A percentile compares a stretch with the other conserved stretches of the same genome.
Evolutionary conservation across 2,888 invertebrate genomes (phyloP).

Genomic region (Lampropteryx suffumata): DNA sequence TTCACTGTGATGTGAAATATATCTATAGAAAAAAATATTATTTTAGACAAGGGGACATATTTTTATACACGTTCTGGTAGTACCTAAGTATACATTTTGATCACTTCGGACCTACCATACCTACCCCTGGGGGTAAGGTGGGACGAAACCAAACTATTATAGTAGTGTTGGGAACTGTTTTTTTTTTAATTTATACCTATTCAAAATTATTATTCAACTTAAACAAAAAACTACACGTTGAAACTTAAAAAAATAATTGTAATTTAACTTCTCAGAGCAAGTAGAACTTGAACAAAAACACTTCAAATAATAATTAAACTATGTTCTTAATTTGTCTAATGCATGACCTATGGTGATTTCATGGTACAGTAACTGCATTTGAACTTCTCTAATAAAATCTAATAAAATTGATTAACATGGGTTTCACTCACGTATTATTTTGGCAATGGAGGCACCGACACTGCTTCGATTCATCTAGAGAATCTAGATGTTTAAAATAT

Average conservation of each 20-base stretch:
- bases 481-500: too few species aligned
- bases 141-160: not conserved
- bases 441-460: too few species aligned
- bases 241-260: conserved; percentile 5
- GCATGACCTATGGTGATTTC: conserved; percentile 1
- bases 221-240: not conserved
- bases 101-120: not conserved
- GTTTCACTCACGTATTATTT: too few species aligned
- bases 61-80: too few species aligned
- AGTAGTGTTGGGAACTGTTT: not conserved
- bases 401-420: too few species aligned
- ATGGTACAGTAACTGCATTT: conserved; percentile 3
- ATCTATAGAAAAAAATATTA: too few species aligned
- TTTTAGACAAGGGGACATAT: too few species aligned
- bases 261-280: conserved; percentile 1
- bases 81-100: too few species aligned
- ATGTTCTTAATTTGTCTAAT: not conserved
- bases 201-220: not conserved
- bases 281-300: conserved; percentile 2
- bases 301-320: not conserved
- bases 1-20: too few species aligned
- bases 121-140: not conserved
- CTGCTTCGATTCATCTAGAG: too few species aligned
- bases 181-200: too few species aligned
- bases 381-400: conserved; percentile 4